A percentile compares a stretch with the other conserved stretches of the same genome.
phyloP scores from a whole-genome alignment of 2,797 vertebrate species.

The Simalia tracyae region DNA sequence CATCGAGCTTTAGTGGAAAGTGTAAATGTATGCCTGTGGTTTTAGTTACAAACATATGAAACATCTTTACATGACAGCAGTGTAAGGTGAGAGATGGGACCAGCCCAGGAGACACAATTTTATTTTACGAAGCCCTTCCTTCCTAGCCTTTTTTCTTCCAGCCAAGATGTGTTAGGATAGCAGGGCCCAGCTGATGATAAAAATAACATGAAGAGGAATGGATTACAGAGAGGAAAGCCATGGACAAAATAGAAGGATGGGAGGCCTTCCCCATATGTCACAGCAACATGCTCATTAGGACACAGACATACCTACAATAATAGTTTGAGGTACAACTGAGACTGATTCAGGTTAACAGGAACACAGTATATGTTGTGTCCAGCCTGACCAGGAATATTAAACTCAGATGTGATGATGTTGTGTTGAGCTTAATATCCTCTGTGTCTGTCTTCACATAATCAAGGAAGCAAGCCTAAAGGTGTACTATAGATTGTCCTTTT shows the following conservation, averaged over 20 bases:
- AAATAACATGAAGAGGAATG: neutral
- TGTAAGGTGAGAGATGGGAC: neutral
- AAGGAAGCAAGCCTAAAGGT: neutral
- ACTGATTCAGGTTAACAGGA: neutral
- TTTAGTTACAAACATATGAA: neutral
- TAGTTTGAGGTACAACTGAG: neutral
- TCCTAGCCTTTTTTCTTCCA: neutral
- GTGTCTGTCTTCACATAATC: neutral
- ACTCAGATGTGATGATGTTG: neutral
- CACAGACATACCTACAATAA: neutral
- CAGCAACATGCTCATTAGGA: neutral
- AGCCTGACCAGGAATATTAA: neutral
- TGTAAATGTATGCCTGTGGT: neutral
- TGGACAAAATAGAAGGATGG: neutral
- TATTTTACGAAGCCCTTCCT: neutral
- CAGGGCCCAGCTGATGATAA: neutral
- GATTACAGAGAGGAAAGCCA: neutral
- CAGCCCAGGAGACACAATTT: neutral
- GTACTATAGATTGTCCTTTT: neutral
- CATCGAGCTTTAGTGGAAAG: neutral
- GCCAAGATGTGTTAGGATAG: neutral
- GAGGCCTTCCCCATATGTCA: neutral
- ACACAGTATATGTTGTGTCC: neutral
- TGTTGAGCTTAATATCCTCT: neutral
- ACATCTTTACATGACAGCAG: neutral